phyloP scores from a whole-genome alignment of 2,113 vertebrate species.

The Alligator sinensis region DNA sequence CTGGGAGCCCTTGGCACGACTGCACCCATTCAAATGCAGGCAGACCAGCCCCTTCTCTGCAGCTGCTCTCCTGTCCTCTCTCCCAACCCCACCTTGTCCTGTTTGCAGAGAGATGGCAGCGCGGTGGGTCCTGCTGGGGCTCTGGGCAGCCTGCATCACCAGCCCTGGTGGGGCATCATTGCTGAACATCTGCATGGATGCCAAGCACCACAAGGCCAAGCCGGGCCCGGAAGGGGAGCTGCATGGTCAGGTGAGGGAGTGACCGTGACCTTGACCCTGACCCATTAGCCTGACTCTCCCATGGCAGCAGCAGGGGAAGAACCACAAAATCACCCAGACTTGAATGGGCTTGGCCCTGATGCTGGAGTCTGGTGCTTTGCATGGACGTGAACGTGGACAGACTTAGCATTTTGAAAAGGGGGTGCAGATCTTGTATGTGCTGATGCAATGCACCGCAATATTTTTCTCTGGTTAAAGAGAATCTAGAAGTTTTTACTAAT shows the following conservation, averaged over 20 bases:
- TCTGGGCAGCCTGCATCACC: rapidly evolving
- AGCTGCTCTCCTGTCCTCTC: background rate
- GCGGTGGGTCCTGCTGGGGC: background rate
- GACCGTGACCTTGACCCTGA: too few relatives aligned
- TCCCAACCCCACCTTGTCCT: rapidly evolving
- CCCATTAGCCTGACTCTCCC: too few relatives aligned
- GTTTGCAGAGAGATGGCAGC: background rate
- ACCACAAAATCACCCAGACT: too few relatives aligned
- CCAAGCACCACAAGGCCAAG: slow-evolving; percentile 87
- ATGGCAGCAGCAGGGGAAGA: background rate
- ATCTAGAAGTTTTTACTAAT: too few relatives aligned
- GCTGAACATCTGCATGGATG: slow-evolving; percentile 90
- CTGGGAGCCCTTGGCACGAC: background rate
- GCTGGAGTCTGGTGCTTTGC: background rate
- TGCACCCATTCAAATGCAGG: background rate
- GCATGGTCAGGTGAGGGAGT: slow-evolving; percentile 26
- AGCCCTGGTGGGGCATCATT: slow-evolving; percentile 47
- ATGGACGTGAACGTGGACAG: rapidly evolving
- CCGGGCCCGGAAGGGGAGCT: slow-evolving; percentile 88
- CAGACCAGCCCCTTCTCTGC: rapidly evolving
- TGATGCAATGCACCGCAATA: too few relatives aligned
- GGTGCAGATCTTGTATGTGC: rapidly evolving
- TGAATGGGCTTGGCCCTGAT: rapidly evolving
- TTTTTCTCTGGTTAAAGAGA: too few relatives aligned
- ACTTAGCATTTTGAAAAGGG: too few relatives aligned